Percentiles rank a stretch among this genome's conserved stretches.
These are phyloP conservation scores for Urosaurus nigricauda DNA, from an alignment of 2,797 vertebrate species.

Conservation along the genomic window DNA sequence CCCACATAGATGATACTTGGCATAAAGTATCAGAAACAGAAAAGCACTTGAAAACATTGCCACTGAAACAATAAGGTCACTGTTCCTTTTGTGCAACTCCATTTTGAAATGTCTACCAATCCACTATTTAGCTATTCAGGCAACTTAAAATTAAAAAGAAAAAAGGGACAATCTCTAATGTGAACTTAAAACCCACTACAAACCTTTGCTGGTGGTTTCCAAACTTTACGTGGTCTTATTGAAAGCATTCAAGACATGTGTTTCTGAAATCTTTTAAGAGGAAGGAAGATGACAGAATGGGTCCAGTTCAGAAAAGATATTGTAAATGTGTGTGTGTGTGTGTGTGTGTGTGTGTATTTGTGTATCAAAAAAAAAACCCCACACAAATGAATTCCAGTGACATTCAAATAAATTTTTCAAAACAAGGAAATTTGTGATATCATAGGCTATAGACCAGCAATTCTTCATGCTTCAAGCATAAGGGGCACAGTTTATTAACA, in stretches of 20 bases:
- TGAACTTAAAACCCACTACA: conserved; percentile 41
- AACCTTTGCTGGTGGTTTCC: conserved; percentile 50
- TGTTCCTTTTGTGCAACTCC: neutral
- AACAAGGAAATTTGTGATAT: conserved; percentile 62
- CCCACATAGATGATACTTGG: conserved; percentile 30
- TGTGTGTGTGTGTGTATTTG: conserved; percentile 6
- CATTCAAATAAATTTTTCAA: conserved; percentile 50
- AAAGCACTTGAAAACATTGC: conserved; percentile 31
- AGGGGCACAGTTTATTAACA: neutral
- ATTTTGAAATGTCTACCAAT: conserved; percentile 2
- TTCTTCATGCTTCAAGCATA: conserved; percentile 28
- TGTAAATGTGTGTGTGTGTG: conserved; percentile 57
- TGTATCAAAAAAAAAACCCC: neutral
- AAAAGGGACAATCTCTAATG: conserved; percentile 41
- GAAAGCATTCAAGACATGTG: conserved; percentile 54
- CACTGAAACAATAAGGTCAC: neutral
- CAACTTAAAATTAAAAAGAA: conserved; percentile 44
- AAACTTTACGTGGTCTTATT: conserved; percentile 56
- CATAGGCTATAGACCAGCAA: conserved; percentile 51
- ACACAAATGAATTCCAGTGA: conserved; percentile 55
- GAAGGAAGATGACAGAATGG: conserved; percentile 47
- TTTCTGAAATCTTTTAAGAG: conserved; percentile 64
- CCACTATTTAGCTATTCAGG: conserved; percentile 27
- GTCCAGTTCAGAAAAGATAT: conserved; percentile 61
- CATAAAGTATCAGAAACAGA: conserved; percentile 41